Conservation (phyloP, 2,797 vertebrate species). For the Sphenopsis melanotis region DNA sequence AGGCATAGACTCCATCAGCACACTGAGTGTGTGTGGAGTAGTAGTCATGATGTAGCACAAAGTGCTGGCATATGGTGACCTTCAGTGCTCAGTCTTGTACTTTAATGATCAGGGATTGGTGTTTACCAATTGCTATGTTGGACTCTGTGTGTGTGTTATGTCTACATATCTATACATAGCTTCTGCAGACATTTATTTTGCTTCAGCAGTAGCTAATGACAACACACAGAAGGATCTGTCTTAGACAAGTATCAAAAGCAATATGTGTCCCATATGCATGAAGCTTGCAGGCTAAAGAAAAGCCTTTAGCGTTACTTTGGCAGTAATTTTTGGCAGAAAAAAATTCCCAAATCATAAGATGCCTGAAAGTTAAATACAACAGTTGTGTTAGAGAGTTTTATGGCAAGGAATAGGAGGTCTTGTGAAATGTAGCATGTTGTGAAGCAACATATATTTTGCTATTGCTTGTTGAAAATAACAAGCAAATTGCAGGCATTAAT, state of each 20-base stretch:
- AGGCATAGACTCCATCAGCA: not conserved
- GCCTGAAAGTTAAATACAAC: not conserved
- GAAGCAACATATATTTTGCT: not conserved
- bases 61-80: not conserved
- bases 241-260: constrained; percentile 26
- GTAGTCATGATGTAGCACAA: not conserved
- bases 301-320: not conserved
- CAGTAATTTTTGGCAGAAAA: constrained; percentile 10
- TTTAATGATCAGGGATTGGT: not conserved
- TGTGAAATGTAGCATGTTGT: not conserved
- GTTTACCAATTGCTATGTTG: not conserved
- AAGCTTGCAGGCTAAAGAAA: not conserved
- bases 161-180: not conserved
- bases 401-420: not conserved
- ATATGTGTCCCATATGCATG: not conserved
- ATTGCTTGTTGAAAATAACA: not conserved
- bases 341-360: not conserved
- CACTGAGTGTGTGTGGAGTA: not conserved
- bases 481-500: not conserved
- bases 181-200: constrained; percentile 27
- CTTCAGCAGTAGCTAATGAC: constrained; percentile 30
- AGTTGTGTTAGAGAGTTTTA: not conserved
- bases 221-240: constrained; percentile 34
- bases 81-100: not conserved
- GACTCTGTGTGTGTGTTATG: not conserved